Base-by-base conservation (phyloP, 2,888 invertebrate species). In the Chironomus riparius region DNA sequence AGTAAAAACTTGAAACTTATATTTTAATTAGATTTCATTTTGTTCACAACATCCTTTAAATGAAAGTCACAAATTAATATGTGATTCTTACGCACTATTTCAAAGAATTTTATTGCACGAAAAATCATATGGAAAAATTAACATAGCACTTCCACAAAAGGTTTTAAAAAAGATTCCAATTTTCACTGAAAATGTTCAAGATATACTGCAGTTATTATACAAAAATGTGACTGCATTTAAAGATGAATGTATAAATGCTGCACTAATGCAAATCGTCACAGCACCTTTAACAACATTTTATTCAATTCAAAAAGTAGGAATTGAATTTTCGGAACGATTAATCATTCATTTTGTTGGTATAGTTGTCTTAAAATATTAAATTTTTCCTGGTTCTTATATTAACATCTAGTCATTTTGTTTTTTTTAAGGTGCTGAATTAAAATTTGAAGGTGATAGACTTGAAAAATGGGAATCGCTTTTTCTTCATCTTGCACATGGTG, bases 381-480 rank as follows among this genome's bases (percentile, higher is more conserved):
- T 24, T 3, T 24, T 24, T 24, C 22, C 3, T 28, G 4, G 5
- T 28, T 28, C 77, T 13, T 78, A n/a, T n/a, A 80, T 2, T 78
- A 76, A 4, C 77, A 83, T 0, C 80, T 78, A 0, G 80, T 90
- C 6, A 70, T 47, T 70, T 71, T 71, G 3, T 56, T 88, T 65
- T 21, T 6, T 88, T 22, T 85, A 88, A 28, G 90, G 91, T 0
- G 90, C 91, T 0, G 92, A 92, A 81, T 85, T 91, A 28, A 89
- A 91, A 77, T 92, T 90, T 79, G 92, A 92, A 82, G 89, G 89
- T 0, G 88, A 89, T 78, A 86, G 87, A 13, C 82, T 91, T 3
- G 86, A 87, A 74, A 90, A 90, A 77, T 92, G 92, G 92, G 92
- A 92, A 80, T 85, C 87, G 61, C 87, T 91, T 80, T 87, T 91